Percentiles rank a stretch among this genome's conserved stretches.
phyloP scores from a whole-genome alignment of 2,113 vertebrate species.

The Oryzias curvinotus region DNA sequence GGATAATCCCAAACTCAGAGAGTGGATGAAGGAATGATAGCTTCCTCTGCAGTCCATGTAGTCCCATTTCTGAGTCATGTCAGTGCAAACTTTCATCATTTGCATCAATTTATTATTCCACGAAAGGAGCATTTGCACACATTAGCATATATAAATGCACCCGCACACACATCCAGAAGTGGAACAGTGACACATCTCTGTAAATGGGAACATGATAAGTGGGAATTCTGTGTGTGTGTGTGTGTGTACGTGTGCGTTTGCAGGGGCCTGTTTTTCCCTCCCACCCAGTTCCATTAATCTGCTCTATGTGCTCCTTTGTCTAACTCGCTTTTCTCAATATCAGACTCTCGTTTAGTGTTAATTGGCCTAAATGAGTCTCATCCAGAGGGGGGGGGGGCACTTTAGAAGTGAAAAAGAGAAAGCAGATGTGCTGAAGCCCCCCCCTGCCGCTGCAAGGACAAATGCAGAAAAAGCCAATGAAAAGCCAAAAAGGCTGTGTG shows the following conservation, averaged over 20 bases:
- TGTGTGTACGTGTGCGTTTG: conserved; percentile 27
- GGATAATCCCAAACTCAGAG: conserved; percentile 18
- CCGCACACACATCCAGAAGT: conserved; percentile 19
- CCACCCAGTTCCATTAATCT: conserved; percentile 57
- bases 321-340: conserved; percentile 34
- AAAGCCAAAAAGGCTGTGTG: conserved; percentile 16
- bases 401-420: conserved; percentile 37
- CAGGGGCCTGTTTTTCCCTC: conserved; percentile 42
- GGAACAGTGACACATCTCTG: conserved; percentile 51
- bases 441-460: conserved; percentile 11
- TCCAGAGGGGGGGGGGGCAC: conserved; percentile 7
- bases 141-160: conserved; percentile 32
- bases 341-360: conserved; percentile 39
- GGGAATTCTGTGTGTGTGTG: conserved; percentile 35
- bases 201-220: conserved; percentile 62
- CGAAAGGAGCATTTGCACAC: conserved; percentile 38
- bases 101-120: conserved; percentile 40
- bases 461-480: conserved; percentile 29
- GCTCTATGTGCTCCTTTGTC: conserved; percentile 59
- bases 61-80: background rate
- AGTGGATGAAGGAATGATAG: background rate
- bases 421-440: conserved; percentile 58
- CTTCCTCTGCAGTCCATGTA: conserved; percentile 2
- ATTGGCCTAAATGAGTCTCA: conserved; percentile 59
- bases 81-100: conserved; percentile 29